Evolutionary conservation across 2,797 vertebrate species (phyloP).

Genomic region (Xerus rutilus): DNA sequence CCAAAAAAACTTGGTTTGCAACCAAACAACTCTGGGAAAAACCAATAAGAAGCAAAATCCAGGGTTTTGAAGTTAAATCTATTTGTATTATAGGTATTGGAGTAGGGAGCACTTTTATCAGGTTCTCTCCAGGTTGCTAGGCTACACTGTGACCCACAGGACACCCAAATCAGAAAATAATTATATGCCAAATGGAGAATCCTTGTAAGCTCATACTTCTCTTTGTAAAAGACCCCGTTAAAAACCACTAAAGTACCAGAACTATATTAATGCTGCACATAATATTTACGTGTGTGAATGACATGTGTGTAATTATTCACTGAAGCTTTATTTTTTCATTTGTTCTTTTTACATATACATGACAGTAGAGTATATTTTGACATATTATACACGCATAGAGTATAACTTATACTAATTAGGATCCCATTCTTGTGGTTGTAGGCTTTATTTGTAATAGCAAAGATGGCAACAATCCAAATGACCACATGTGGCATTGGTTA

Average conservation of each 20-base stretch:
- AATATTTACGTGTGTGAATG: background rate
- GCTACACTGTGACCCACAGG: background rate
- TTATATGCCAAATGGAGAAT: background rate
- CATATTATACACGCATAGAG: no score
- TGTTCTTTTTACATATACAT: no score
- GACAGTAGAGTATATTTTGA: no score
- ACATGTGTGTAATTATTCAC: background rate
- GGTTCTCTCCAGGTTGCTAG: constrained; percentile 1
- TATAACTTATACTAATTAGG: no score
- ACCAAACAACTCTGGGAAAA: background rate
- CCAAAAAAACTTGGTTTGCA: background rate
- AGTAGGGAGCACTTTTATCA: background rate
- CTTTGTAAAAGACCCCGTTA: background rate
- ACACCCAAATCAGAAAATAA: constrained; percentile 24
- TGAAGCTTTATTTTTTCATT: background rate
- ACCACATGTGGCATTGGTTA: background rate
- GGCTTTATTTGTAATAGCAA: constrained; percentile 34
- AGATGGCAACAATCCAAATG: background rate
- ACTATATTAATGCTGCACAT: background rate
- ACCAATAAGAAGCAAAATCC: background rate
- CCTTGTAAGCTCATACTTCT: background rate
- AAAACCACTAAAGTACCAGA: background rate
- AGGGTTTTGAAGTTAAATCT: background rate
- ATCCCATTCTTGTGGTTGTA: no score
- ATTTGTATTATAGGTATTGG: background rate